Conservation (phyloP, 2,113 vertebrate genomes). For the Empidonax traillii region DNA sequence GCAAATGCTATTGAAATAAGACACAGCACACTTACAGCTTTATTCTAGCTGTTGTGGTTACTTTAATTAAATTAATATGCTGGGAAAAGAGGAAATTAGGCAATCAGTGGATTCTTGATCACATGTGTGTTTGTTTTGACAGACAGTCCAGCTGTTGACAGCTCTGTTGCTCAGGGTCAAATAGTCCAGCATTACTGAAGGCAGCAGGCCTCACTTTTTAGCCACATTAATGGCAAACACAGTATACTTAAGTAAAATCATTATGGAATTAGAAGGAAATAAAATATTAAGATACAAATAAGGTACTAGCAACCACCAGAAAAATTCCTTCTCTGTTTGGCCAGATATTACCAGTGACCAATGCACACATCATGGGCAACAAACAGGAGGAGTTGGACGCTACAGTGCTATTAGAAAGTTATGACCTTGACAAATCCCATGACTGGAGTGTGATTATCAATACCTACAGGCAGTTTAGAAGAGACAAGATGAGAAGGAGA, state of each 20-base stretch:
- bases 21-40: background rate
- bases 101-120: background rate
- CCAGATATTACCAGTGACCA: background rate
- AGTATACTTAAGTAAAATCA: background rate
- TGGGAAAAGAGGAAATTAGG: background rate
- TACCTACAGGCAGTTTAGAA: background rate
- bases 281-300: background rate
- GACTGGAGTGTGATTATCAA: accelerated
- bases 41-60: background rate
- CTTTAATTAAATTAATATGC: background rate
- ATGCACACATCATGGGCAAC: background rate
- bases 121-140: background rate
- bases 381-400: background rate
- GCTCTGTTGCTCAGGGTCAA: background rate
- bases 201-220: background rate
- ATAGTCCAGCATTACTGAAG: background rate
- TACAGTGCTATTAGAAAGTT: background rate
- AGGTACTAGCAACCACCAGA: background rate
- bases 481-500: background rate
- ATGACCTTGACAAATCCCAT: background rate
- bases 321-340: background rate
- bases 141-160: background rate
- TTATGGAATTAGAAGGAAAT: background rate
- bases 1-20: background rate
- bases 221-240: background rate